phyloP scores from a whole-genome alignment of 2,888 invertebrate genomes.

The Clistopyga incitator region DNA sequence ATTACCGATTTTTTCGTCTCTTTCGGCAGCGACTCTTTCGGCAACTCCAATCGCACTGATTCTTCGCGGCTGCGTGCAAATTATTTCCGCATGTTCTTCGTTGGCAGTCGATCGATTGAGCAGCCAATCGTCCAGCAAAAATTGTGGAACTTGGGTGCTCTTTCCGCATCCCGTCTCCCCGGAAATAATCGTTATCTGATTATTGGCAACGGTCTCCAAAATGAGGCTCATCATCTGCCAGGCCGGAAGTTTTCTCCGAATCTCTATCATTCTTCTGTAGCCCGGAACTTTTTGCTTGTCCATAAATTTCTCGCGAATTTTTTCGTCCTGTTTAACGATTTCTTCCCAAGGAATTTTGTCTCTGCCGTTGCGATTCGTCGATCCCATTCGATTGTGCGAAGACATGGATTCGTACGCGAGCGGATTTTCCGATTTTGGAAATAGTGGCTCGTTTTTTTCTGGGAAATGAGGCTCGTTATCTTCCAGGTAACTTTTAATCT shows the following conservation, averaged over 20 bases:
- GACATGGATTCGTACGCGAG: slow-evolving; percentile 82
- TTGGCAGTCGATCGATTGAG: slow-evolving; percentile 85
- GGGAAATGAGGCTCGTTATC: slow-evolving; percentile 87
- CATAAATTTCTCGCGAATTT: slow-evolving; percentile 87
- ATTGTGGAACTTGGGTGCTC: slow-evolving; percentile 96
- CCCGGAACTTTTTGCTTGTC: slow-evolving; percentile 87
- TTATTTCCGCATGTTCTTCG: slow-evolving; percentile 90
- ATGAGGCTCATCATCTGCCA: slow-evolving; percentile 90
- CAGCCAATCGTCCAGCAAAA: slow-evolving; percentile 95
- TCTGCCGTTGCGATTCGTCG: slow-evolving; percentile 86
- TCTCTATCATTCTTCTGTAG: slow-evolving; percentile 88
- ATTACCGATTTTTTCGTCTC: slow-evolving; percentile 91
- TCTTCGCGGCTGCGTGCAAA: slow-evolving; percentile 96
- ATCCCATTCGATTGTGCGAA: slow-evolving; percentile 88
- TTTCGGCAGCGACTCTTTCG: slow-evolving; percentile 95
- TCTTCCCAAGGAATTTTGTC: slow-evolving; percentile 82
- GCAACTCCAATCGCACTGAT: slow-evolving; percentile 97
- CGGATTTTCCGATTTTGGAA: slow-evolving; percentile 77
- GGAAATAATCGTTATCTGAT: slow-evolving; percentile 90
- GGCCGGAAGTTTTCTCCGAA: slow-evolving; percentile 89
- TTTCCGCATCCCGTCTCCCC: slow-evolving; percentile 95
- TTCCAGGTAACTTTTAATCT: slow-evolving; percentile 87
- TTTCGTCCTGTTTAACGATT: slow-evolving; percentile 87
- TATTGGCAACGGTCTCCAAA: slow-evolving; percentile 87
- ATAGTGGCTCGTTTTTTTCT: slow-evolving; percentile 85